phyloP scores from a whole-genome alignment of 1,140 invertebrate genomes.

The Maconellicoccus hirsutus region DNA sequence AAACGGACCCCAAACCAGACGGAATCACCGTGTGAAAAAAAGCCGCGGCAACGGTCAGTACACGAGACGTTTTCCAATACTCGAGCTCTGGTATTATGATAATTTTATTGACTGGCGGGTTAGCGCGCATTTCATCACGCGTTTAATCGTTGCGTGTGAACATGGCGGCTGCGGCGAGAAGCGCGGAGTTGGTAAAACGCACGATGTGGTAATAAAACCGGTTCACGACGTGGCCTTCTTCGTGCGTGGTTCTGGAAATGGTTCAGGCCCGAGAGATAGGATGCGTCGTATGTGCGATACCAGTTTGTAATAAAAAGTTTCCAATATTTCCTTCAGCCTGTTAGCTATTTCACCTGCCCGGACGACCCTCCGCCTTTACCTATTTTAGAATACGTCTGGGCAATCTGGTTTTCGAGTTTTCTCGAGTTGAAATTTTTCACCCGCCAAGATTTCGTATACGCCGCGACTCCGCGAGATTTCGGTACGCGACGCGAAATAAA shows the following conservation, averaged over 20 bases:
- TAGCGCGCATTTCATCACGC: constrained; percentile 6
- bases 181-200: background rate
- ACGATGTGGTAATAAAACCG: constrained; percentile 1
- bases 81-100: background rate
- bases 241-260: constrained; percentile 1
- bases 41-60: background rate
- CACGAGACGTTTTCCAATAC: background rate
- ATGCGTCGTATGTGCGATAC: constrained; percentile 7
- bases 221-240: constrained; percentile 1
- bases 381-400: background rate
- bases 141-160: constrained; percentile 3
- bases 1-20: background rate
- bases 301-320: background rate
- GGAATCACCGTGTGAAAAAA: constrained; percentile 3
- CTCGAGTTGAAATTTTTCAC: no score
- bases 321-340: background rate
- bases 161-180: background rate
- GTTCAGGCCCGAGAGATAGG: background rate
- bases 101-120: constrained; percentile 7
- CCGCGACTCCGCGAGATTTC: no score
- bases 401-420: background rate
- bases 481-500: no score
- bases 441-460: no score
- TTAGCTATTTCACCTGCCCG: constrained; percentile 7
- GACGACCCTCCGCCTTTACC: background rate